Evolutionary conservation across 2,888 invertebrate species (phyloP).

Genomic region (Drosophila cracens): DNA sequence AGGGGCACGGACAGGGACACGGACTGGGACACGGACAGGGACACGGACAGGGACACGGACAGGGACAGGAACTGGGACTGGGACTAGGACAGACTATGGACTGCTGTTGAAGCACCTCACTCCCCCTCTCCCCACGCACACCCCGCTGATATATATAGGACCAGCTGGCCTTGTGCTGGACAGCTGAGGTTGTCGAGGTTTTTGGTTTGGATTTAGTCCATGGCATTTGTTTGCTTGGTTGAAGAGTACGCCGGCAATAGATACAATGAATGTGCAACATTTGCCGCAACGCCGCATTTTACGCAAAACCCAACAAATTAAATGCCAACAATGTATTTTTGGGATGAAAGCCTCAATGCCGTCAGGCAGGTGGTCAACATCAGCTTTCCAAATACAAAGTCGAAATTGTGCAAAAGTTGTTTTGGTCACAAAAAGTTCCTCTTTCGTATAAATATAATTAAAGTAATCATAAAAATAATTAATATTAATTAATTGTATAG

Average conservation of each 20-base stretch:
- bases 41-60: neutral
- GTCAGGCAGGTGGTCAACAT: neutral
- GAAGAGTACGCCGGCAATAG: conserved; percentile 41
- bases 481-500: neutral
- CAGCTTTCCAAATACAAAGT: neutral
- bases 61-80: neutral
- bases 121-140: neutral
- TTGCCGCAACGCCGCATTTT: conserved; percentile 1
- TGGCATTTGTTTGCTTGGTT: conserved; percentile 20
- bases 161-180: conserved; percentile 15
- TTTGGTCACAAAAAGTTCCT: neutral
- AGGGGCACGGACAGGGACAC: neutral
- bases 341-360: neutral
- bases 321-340: neutral
- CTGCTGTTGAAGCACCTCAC: too few species aligned
- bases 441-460: neutral
- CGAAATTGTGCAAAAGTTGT: neutral
- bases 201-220: conserved; percentile 15
- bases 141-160: neutral
- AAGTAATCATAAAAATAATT: neutral
- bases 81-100: neutral
- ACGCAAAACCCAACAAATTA: neutral
- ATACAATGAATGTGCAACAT: conserved; percentile 5
- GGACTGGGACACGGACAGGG: neutral
- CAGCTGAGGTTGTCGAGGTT: conserved; percentile 20